Conservation (phyloP, 2,113 vertebrate genomes). For the Cyanoderma ruficeps region DNA sequence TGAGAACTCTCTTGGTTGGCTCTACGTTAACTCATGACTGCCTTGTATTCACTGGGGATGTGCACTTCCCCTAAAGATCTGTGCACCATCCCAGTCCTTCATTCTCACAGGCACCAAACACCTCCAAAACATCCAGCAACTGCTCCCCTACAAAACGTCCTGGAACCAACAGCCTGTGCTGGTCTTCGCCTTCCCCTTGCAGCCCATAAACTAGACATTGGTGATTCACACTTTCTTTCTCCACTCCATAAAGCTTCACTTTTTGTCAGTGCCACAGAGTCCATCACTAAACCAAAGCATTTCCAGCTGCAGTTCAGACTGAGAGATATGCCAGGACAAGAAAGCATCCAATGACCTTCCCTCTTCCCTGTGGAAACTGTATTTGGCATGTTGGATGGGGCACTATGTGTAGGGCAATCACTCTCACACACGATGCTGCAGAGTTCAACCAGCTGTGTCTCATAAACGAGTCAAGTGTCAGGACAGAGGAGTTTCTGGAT, state of each 20-base stretch:
- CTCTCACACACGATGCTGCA: too few relatives aligned
- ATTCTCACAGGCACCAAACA: too few relatives aligned
- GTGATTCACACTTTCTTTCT: not conserved
- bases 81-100: fast-evolving
- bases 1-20: not conserved
- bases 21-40: not conserved
- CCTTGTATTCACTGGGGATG: fast-evolving
- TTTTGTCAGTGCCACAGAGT: not conserved
- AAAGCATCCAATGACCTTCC: not conserved
- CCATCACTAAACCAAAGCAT: not conserved
- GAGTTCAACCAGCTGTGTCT: not conserved
- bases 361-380: not conserved
- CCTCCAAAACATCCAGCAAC: not conserved
- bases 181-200: not conserved
- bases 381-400: too few relatives aligned
- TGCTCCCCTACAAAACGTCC: not conserved
- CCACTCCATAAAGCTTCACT: not conserved
- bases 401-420: too few relatives aligned
- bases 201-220: not conserved
- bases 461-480: not conserved
- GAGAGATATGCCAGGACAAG: not conserved
- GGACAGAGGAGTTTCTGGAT: not conserved
- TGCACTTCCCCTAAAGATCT: not conserved
- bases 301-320: not conserved
- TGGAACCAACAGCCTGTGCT: not conserved